Conservation (phyloP, 2,888 invertebrate genomes). For the Buathra laborator region DNA sequence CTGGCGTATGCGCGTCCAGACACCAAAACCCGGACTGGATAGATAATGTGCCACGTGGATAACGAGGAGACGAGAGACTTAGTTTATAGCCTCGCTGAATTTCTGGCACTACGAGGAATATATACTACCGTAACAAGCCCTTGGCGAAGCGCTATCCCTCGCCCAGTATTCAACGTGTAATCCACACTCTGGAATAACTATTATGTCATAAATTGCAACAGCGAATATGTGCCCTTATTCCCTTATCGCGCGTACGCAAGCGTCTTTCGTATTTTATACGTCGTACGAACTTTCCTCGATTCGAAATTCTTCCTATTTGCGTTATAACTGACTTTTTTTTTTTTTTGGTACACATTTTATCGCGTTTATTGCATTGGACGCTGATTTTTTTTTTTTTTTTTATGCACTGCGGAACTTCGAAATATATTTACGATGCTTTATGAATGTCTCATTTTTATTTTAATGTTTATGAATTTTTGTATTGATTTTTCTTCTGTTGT, state of each 20-base stretch:
- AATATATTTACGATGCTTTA: too few species aligned
- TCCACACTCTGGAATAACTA: constrained; percentile 1
- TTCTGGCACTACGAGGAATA: constrained; percentile 46
- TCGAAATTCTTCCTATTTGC: too few species aligned
- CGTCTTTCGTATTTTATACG: constrained; percentile 1
- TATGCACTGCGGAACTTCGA: too few species aligned
- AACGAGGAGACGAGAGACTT: constrained; percentile 63
- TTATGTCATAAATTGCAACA: constrained; percentile 44
- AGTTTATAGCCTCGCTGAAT: constrained; percentile 47
- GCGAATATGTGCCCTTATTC: constrained; percentile 37
- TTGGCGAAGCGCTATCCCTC: neutral
- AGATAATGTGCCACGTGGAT: constrained; percentile 61
- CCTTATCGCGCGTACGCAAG: constrained; percentile 25
- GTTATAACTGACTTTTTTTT: neutral
- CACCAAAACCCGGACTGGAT: constrained; percentile 18
- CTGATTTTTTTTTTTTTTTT: too few species aligned
- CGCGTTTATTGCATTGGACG: too few species aligned
- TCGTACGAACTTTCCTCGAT: neutral
- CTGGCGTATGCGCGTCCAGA: constrained; percentile 6
- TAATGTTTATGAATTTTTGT: neutral
- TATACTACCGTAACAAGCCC: constrained; percentile 12
- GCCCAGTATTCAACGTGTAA: neutral
- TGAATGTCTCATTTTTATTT: too few species aligned
- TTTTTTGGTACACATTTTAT: neutral
- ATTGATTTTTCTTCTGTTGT: constrained; percentile 9